Evolutionary conservation across 2,888 invertebrate species (phyloP).

Genomic region (Ariolimax columbianus): DNA sequence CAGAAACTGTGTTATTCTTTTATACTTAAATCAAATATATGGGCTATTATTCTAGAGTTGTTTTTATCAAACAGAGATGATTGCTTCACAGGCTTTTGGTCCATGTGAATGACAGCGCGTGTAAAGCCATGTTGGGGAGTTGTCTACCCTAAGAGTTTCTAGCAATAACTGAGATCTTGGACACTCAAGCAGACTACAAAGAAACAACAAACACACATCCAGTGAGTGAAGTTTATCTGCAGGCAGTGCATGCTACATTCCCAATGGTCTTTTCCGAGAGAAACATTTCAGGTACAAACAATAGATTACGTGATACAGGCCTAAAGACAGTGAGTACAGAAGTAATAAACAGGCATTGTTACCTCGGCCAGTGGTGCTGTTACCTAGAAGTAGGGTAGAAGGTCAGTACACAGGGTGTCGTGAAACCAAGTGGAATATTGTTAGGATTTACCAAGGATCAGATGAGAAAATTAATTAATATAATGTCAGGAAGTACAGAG

Average conservation of each 20-base stretch:
- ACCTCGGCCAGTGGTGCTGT: conserved; percentile 56
- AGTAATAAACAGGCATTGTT: conserved; percentile 25
- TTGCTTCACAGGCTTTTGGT: too few species aligned
- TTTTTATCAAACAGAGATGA: too few species aligned
- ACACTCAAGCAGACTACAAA: neutral
- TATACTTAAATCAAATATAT: too few species aligned
- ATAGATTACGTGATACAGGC: neutral
- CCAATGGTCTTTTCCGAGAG: too few species aligned
- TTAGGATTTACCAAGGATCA: neutral
- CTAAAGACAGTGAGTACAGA: neutral
- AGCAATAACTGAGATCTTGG: neutral
- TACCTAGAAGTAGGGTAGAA: conserved; percentile 53
- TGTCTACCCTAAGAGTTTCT: too few species aligned
- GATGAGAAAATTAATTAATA: neutral
- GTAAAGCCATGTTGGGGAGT: too few species aligned
- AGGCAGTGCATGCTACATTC: neutral
- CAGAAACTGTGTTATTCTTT: too few species aligned
- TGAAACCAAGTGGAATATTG: neutral
- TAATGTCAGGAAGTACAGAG: neutral
- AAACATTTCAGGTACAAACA: neutral
- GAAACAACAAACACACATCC: neutral
- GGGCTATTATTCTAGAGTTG: too few species aligned
- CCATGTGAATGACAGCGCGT: too few species aligned
- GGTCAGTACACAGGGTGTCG: conserved; percentile 10
- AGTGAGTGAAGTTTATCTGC: neutral